Conservation (phyloP, 2,797 vertebrate genomes). For the Sorex maritimensis region DNA sequence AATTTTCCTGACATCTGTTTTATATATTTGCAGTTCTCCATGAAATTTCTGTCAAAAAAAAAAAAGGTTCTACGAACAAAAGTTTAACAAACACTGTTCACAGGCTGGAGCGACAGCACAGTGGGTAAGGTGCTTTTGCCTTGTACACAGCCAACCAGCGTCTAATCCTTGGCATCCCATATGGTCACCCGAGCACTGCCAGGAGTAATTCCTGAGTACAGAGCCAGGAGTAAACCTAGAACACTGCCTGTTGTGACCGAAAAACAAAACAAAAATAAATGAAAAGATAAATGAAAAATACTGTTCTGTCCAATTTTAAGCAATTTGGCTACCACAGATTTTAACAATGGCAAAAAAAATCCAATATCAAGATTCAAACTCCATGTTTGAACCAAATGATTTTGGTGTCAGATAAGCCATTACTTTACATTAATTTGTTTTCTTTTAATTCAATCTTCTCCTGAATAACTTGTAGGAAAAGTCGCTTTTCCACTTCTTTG, state of each 20-base stretch:
- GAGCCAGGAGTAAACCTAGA: too few relatives aligned
- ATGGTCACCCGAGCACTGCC: too few relatives aligned
- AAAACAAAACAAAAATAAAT: too few relatives aligned
- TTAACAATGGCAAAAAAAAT: constrained; percentile 36
- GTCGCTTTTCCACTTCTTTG: not conserved
- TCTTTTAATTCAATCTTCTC: constrained; percentile 26
- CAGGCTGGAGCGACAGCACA: too few relatives aligned
- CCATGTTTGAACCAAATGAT: constrained; percentile 3
- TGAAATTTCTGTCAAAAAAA: not conserved
- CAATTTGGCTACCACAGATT: not conserved
- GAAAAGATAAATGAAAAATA: not conserved
- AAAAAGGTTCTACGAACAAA: not conserved
- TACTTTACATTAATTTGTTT: not conserved
- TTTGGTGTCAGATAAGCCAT: not conserved
- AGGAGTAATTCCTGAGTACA: too few relatives aligned
- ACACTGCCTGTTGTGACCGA: too few relatives aligned
- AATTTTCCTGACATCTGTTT: constrained; percentile 32
- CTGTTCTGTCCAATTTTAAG: not conserved
- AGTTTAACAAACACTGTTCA: not conserved
- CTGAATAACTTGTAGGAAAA: not conserved
- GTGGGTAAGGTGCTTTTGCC: too few relatives aligned
- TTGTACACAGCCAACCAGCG: too few relatives aligned
- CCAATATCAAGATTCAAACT: constrained; percentile 23
- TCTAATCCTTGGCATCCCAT: too few relatives aligned
- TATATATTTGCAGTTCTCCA: not conserved